Evolutionary conservation across 2,113 vertebrate species (phyloP).

Genomic region (Deroptyus accipitrinus): DNA sequence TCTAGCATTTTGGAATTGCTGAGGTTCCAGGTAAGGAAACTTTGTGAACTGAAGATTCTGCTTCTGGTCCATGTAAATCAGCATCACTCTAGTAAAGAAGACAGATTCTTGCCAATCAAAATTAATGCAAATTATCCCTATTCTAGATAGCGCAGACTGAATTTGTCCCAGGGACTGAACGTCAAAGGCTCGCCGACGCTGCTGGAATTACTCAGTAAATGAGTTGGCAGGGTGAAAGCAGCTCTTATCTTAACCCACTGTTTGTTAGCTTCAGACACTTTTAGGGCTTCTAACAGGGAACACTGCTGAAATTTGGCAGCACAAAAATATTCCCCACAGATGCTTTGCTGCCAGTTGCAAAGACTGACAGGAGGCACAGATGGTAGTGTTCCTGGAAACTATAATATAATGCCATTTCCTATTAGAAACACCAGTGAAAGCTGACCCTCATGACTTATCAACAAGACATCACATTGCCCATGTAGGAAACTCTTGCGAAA

Average conservation of each 20-base stretch:
- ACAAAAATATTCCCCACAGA: background rate
- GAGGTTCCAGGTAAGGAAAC: background rate
- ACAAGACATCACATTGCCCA: background rate
- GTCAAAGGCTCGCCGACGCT: background rate
- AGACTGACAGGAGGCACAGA: conserved; percentile 43
- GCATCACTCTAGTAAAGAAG: background rate
- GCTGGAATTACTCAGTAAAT: background rate
- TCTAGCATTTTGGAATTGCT: background rate
- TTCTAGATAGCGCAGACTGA: background rate
- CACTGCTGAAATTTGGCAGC: background rate
- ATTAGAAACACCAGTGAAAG: background rate
- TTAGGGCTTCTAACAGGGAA: background rate
- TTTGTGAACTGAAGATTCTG: background rate
- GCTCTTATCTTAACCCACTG: background rate
- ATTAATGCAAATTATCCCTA: background rate
- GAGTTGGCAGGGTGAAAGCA: background rate
- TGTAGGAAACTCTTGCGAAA: conserved; percentile 14
- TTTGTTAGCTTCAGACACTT: background rate
- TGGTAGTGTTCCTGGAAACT: conserved; percentile 51
- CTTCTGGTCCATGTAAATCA: background rate
- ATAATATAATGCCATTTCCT: conserved; percentile 4
- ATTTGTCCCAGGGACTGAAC: background rate
- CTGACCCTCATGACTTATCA: background rate
- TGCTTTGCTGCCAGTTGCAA: conserved; percentile 16
- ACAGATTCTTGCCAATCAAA: background rate